phyloP scores from a whole-genome alignment of 1,140 invertebrate species.

The Araneus ventricosus region DNA sequence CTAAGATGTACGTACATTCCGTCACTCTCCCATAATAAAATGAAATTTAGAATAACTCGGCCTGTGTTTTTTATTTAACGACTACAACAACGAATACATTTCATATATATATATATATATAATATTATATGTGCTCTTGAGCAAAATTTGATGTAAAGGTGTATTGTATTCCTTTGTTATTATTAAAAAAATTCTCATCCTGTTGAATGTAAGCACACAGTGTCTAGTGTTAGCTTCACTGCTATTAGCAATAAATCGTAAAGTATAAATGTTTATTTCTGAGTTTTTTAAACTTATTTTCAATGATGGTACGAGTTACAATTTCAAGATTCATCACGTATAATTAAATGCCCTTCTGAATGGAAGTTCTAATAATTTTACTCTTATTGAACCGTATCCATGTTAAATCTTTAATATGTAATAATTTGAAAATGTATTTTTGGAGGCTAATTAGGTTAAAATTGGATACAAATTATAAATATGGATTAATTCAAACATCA shows the following conservation, averaged over 20 bases:
- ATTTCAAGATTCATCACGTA: background rate
- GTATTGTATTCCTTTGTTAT: slow-evolving; percentile 72
- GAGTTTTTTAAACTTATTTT: too few species aligned
- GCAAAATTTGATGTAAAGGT: slow-evolving; percentile 64
- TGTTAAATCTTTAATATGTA: too few species aligned
- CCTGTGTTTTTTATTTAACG: too few species aligned
- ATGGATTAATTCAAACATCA: too few species aligned
- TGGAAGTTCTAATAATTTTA: background rate
- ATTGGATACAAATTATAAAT: too few species aligned
- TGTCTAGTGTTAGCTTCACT: slow-evolving; percentile 75
- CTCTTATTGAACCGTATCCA: background rate
- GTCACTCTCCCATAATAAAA: too few species aligned
- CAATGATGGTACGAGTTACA: background rate
- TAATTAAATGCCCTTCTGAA: background rate
- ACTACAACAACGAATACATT: too few species aligned
- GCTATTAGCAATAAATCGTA: slow-evolving; percentile 71
- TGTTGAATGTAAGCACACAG: slow-evolving; percentile 74
- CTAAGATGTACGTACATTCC: too few species aligned
- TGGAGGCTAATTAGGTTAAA: too few species aligned
- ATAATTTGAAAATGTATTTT: too few species aligned
- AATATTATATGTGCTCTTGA: slow-evolving; percentile 56
- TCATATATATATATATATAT: too few species aligned
- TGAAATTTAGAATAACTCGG: too few species aligned
- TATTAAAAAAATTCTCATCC: slow-evolving; percentile 69
- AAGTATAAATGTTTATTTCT: slow-evolving; percentile 51